Evolutionary conservation across 1,140 invertebrate species (phyloP), one percentile per base, ranked within the genome.

Genomic region (Drosophila tani): DNA sequence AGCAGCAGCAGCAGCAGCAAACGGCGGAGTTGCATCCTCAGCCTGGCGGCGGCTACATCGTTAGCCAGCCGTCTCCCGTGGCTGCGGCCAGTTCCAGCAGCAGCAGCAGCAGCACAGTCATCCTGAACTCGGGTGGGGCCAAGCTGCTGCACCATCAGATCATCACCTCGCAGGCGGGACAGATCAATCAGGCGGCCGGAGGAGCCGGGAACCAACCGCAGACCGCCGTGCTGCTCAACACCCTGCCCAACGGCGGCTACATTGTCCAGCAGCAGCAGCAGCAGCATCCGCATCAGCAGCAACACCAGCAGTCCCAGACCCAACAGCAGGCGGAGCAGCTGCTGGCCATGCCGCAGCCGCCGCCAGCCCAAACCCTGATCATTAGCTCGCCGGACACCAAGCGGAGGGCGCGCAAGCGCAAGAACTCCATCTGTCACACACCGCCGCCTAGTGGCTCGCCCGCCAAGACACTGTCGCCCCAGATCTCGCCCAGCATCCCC

Each of bases 181-280:
- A 80, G 9, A 93, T 94, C 0, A 8, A 95, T 95, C 74, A 68
- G 27, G 75, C 82, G 17, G 27, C 40, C 2, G 75, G 73, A n/a
- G 67, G 55, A 7, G 24, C 75, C 3, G 24, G 46, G 43, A 65
- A 51, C 4, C 62, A 55, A 9, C 43, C 69, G 17, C 96, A 96
- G 17, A 96, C 96, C 0, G 96, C 96, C 0, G 96, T 97, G 2
- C 94, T 98, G 11, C 96, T 98, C 1, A 98, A 98, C 82, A 96
- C 96, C 0, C 94, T 98, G 70, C 96, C 96, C 70, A 95, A 96
- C 19, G 96, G 96, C 0, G 96, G 96, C 0, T 96, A 97, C 53
- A 95, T 97, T 9, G 95, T 98, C 51, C 97, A 85, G 11, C 80
- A 78, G 29, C 81, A 67, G 3, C 81, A 67, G 3, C 76, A 79